Evolutionary conservation across 2,888 invertebrate species (phyloP), one percentile per base, ranked within the genome.

Genomic region (Rutpela maculata): DNA sequence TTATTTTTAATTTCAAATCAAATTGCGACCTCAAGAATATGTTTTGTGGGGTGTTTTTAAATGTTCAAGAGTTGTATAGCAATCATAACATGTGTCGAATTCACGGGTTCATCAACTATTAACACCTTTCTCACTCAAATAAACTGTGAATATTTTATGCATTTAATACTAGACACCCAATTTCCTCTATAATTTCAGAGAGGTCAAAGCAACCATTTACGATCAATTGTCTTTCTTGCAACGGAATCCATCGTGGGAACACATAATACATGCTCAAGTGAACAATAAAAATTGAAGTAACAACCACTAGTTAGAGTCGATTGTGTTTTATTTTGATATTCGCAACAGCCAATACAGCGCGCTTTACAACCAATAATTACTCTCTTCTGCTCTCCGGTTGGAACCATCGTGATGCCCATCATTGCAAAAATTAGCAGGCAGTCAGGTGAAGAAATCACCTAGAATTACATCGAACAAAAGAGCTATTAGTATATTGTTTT

Each of bases 291-390:
- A 74, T 74, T 50, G 74, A 65, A 68, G 74, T 63, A 78, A 78
- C 74, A 78, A 77, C 78, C 79, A 73, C 79, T 72, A 80, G 78
- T 81, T 81, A 81, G 22, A 74, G 63, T 78, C 77, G 74, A 65
- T 77, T 77, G 76, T 74, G 79, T 81, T 63, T 78, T 78, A 73
- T 80, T 78, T 76, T 68, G 80, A 78, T 80, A 81, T 75, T 77
- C 78, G 75, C 77, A 63, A 77, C 77, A 77, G 75, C 81, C 81
- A 81, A 80, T 81, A 81, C 77, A 77, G 76, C 76, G 66, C 75
- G 62, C 73, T 70, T 63, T 55, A 73, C 69, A 77, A 68, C 78
- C 75, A 77, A 76, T 78, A 81, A 81, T 81, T 81, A 81, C 76
- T 77, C 74, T 77, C 74, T 79, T 68, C 70, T 76, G 59, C 59